Evolutionary conservation across 2,888 invertebrate species (phyloP).

Genomic region (Tortrix viridana): DNA sequence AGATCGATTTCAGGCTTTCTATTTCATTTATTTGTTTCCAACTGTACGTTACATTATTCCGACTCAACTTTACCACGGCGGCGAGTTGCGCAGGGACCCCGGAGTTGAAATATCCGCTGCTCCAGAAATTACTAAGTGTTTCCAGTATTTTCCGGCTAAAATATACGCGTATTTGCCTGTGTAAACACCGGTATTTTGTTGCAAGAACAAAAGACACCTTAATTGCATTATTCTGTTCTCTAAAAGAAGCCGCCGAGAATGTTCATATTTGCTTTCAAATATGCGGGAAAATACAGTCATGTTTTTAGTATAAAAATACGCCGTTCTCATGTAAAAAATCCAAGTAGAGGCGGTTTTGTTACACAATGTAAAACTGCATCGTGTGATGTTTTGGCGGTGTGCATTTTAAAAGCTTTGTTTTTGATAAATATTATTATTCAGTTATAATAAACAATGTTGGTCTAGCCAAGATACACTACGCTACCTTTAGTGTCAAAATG

Average conservation of each 20-base stretch:
- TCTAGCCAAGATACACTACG: too few relatives aligned
- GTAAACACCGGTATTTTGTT: slow-evolving; percentile 12
- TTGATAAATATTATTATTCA: too few relatives aligned
- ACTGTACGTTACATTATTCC: slow-evolving; percentile 31
- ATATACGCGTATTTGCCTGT: slow-evolving; percentile 5
- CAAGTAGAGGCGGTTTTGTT: too few relatives aligned
- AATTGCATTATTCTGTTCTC: slow-evolving; percentile 33
- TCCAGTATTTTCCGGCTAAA: slow-evolving; percentile 17
- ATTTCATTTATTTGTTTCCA: not conserved
- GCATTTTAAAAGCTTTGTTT: too few relatives aligned
- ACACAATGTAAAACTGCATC: too few relatives aligned
- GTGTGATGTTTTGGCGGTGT: too few relatives aligned
- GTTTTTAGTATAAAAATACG: slow-evolving; percentile 7
- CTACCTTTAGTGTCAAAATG: too few relatives aligned
- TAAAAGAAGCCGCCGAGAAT: slow-evolving; percentile 22
- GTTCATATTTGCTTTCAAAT: slow-evolving; percentile 20
- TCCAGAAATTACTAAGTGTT: slow-evolving; percentile 18
- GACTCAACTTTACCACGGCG: slow-evolving; percentile 22
- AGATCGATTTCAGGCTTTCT: not conserved
- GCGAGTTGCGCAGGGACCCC: slow-evolving; percentile 16
- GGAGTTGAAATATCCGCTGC: slow-evolving; percentile 1
- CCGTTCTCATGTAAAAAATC: not conserved
- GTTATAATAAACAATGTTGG: too few relatives aligned
- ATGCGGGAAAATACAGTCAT: slow-evolving; percentile 10
- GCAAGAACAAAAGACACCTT: slow-evolving; percentile 12